Base-by-base conservation (phyloP, 2,797 vertebrate genomes). In the Serranus cabrilla region DNA sequence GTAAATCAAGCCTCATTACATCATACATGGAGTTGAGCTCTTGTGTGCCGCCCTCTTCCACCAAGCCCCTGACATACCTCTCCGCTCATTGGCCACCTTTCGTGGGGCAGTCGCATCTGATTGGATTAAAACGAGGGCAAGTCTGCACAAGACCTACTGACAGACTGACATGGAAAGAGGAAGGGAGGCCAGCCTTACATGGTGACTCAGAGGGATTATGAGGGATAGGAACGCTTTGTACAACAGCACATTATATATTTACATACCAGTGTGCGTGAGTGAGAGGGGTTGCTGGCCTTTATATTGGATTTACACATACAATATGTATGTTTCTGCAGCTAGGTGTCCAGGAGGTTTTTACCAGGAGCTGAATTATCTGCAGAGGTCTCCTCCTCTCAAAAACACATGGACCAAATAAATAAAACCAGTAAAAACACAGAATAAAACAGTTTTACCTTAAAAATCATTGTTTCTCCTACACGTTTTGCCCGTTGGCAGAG, bases 101-200 rank as follows among this genome's bases (percentile, higher is more conserved):
- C 52, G 56, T 34, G 52, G 52, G 74, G 50, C 74, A 74, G 72
- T 11, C 1, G 27, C 17, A 13, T 46, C 17, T 11, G 79, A 95
- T 94, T 95, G 94, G 95, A 51, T 74, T 20, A 75, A 76, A 94
- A 93, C 1, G 71, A 92, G 93, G 93, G 91, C 94, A 94, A 83
- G 93, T 89, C 92, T 89, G 76, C 59, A 79, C 87, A 77, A 89
- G 92, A 86, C 84, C 89, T 78, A 88, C 91, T 88, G 83, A 89
- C 84, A 81, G 85, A 93, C 87, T 88, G 71, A 85, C 84, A 92
- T 67, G 73, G 68, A 89, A 87, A 82, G 57, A 78, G 85, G 73
- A 79, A 86, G 73, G 40, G 75, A 74, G 46, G 60, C 52, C 43
- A 17, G 13, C n/a, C 51, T 14, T 37, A 39, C 27, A 50, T 71